Evolutionary conservation across 2,113 vertebrate genomes (phyloP), one percentile per base, ranked within the genome.

Genomic region (human): DNA sequence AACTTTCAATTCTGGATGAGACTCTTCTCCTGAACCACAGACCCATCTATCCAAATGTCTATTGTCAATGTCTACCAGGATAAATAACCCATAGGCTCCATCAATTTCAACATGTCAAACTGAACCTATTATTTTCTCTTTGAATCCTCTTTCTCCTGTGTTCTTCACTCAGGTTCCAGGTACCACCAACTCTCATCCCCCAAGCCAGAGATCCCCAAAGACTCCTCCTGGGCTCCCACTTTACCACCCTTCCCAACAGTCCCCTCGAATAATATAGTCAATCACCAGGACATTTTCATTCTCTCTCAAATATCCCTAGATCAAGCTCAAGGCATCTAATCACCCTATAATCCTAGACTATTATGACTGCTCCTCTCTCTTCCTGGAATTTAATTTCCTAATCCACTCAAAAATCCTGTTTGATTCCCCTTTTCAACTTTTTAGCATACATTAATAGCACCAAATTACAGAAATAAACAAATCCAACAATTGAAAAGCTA

Each of bases 391-490:
- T 55, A 81, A 89, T 55, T 75, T 88, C 55, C 72, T 73, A 79
- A 64, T 89, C 59, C 84, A 89, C 32, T 92, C n/a, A 83, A 84
- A 92, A 92, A 38, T 55, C 35, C 78, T 86, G 7, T 27, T 81
- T 30, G 22, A 6, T 88, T 22, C 68, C 45, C 45, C 45, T 90
- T 70, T 89, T 85, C 57, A 73, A 59, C 32, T 66, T 40, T 17
- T 79, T 22, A 89, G 72, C 35, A 94, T 35, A 40, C 12, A 96
- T 45, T n/a, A 27, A 92, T 59, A 11, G 38, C 27, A 27, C 73
- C 82, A 97, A 85, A 78, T 87, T 93, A 95, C 11, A 87, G 25
- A 93, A 95, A 76, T 76, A 75, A 87, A 85, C 52, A 55, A 55
- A 55, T 84, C 59, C 78, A 84, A 27, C 50, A 75, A 57, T 32